A percentile compares a stretch with the other conserved stretches of the same genome.
phyloP scores from a whole-genome alignment of 2,888 invertebrate species.

The Dermolepida albohirtum region DNA sequence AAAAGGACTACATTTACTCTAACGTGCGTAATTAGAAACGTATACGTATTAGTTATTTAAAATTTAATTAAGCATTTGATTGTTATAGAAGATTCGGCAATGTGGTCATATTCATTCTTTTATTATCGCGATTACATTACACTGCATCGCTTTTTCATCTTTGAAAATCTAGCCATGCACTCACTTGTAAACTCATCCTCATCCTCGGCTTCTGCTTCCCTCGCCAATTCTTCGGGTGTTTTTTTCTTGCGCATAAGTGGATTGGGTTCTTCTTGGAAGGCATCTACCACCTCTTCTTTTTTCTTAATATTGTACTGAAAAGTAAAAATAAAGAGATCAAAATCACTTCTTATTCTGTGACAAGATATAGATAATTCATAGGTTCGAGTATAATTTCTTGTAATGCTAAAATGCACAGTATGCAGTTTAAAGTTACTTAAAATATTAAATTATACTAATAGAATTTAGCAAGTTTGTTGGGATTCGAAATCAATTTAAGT shows the following conservation, averaged over 20 bases:
- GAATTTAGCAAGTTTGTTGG: too few species aligned
- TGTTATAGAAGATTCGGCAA: slow-evolving; percentile 25
- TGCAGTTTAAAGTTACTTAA: too few species aligned
- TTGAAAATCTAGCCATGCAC: slow-evolving; percentile 63
- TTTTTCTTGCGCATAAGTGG: slow-evolving; percentile 98
- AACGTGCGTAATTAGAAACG: too few species aligned
- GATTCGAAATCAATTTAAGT: too few species aligned
- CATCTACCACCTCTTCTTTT: slow-evolving; percentile 89
- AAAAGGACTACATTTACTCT: too few species aligned
- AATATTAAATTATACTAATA: too few species aligned
- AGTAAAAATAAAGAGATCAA: neutral
- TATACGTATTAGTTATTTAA: slow-evolving; percentile 2
- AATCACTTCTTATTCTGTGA: neutral
- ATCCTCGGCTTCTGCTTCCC: slow-evolving; percentile 95
- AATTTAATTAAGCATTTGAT: slow-evolving; percentile 5
- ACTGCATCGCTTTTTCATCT: slow-evolving; percentile 59
- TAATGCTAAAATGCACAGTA: neutral
- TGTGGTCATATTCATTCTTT: slow-evolving; percentile 1
- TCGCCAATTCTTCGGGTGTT: slow-evolving; percentile 96
- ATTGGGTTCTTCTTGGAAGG: slow-evolving; percentile 88
- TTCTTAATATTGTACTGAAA: slow-evolving; percentile 98
- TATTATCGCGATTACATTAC: slow-evolving; percentile 54
- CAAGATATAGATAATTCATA: neutral
- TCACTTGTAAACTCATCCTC: slow-evolving; percentile 97
- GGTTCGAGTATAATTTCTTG: neutral